Evolutionary conservation across 2,113 vertebrate species (phyloP), one percentile per base, ranked within the genome.

Genomic region (Laticauda colubrina): DNA sequence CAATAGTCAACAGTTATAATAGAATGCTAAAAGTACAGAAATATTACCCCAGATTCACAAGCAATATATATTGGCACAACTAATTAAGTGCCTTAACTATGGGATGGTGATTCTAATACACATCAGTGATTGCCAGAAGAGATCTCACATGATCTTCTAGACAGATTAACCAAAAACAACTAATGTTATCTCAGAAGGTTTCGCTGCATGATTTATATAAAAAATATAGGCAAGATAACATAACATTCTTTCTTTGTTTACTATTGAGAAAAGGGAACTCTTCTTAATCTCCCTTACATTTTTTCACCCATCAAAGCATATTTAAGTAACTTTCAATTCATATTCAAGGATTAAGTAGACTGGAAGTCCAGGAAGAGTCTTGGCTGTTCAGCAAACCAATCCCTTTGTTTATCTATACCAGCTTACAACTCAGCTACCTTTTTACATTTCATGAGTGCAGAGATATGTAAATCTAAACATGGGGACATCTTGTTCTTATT

Each of bases 51-150:
- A 48, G 24, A 10, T 48, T 81, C 10, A 7, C 53, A 69, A 26
- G 45, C 64, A 89, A 81, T 34, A 48, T 85, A 23, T 89, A 20
- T 69, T 39, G 61, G 51, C 20, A 93, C 88, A 89, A 45, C 1
- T 39, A 89, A 53, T 51, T 89, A 92, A 92, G 69, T 92, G 91
- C 91, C 87, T 92, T 89, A 57, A 85, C 26, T 29, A 11, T 92
- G 61, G 18, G 89, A 48, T 57, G 54, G 20, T n/a, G 29, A 85
- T 89, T 89, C 26, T 56, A 89, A 57, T 53, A 2, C 64, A 89
- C 7, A 34, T 48, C 48, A 23, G 24, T 81, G 39, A 85, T 89
- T 59, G 39, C 57, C 55, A 51, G 69, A 92, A 54, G 51, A 23
- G 53, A 57, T 43, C 54, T 59, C 7, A 21, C 29, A 85, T 34